A percentile compares a stretch with the other conserved stretches of the same genome.
Conservation (phyloP, 1,140 invertebrate species). For the Linepithema humile region DNA sequence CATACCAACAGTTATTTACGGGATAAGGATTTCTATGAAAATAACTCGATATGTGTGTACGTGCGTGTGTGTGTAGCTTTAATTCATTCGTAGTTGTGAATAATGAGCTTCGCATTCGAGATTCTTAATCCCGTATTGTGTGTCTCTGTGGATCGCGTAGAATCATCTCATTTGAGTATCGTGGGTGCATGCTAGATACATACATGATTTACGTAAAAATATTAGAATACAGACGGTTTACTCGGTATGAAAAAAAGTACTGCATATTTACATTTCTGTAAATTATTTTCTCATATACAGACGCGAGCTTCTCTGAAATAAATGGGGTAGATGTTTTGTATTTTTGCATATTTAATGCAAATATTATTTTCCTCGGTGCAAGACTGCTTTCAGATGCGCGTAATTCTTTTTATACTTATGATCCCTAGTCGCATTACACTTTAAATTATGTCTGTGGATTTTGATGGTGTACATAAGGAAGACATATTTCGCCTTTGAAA, state of each 20-base stretch:
- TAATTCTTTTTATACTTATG: not conserved
- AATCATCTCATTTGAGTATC: conserved; percentile 49
- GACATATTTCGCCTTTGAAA: conserved; percentile 14
- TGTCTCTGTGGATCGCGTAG: conserved; percentile 49
- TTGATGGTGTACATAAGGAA: not conserved
- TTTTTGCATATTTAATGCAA: not conserved
- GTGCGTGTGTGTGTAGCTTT: too few relatives aligned
- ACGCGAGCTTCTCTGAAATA: not conserved
- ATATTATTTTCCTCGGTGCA: not conserved
- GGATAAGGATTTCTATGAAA: conserved; percentile 52
- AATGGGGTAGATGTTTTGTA: not conserved
- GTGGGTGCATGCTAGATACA: not conserved
- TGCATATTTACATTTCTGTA: conserved; percentile 12
- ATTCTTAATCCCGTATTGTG: conserved; percentile 67
- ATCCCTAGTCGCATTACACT: not conserved
- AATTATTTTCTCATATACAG: not conserved
- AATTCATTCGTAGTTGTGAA: conserved; percentile 66
- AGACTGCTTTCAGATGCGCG: not conserved
- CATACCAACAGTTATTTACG: conserved; percentile 18
- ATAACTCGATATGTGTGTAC: too few relatives aligned
- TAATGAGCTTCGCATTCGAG: conserved; percentile 55
- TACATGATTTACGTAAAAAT: conserved; percentile 35
- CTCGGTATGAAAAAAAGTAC: not conserved
- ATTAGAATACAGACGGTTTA: conserved; percentile 7
- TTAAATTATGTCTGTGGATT: conserved; percentile 5